These are phyloP conservation scores for Astyanax mexicanus DNA, from an alignment of 2,797 vertebrate genomes.

Conservation along the genomic window DNA sequence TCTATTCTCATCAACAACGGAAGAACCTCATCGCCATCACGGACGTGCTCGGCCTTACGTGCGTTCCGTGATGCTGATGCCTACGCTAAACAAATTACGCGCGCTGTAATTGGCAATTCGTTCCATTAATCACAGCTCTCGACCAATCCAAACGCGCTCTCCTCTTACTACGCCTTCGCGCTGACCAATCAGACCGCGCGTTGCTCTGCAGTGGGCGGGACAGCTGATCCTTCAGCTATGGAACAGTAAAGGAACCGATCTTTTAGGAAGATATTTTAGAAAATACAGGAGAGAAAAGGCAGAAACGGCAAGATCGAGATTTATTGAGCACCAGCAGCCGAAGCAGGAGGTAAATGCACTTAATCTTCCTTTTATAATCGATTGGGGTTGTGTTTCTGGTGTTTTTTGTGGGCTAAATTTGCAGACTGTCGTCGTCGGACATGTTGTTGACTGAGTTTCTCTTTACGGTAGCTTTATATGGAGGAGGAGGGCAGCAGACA, in stretches of 20 bases:
- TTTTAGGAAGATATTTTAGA: slow-evolving; percentile 49
- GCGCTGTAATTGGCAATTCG: neutral
- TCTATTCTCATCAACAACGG: neutral
- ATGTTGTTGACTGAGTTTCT: slow-evolving; percentile 51
- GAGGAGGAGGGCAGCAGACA: slow-evolving; percentile 32
- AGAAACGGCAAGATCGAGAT: slow-evolving; percentile 33
- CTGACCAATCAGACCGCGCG: slow-evolving; percentile 32
- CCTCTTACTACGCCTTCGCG: neutral
- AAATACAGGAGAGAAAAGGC: slow-evolving; percentile 43
- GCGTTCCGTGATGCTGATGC: slow-evolving; percentile 30
- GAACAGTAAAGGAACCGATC: slow-evolving; percentile 69
- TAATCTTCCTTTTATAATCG: rapidly evolving
- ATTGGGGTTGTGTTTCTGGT: slow-evolving; percentile 21
- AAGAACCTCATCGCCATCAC: neutral
- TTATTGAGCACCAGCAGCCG: neutral
- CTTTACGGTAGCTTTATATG: slow-evolving; percentile 11
- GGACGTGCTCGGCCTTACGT: neutral
- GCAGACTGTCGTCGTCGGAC: slow-evolving; percentile 30
- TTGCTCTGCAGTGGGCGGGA: slow-evolving; percentile 59
- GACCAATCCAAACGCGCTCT: slow-evolving; percentile 1
- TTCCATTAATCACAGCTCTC: neutral
- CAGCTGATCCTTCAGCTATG: slow-evolving; percentile 43
- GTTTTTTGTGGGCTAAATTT: neutral
- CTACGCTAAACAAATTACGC: neutral
- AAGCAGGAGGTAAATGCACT: slow-evolving; percentile 75